Evolutionary conservation across 2,888 invertebrate species (phyloP).

Genomic region (Eilema caniola): DNA sequence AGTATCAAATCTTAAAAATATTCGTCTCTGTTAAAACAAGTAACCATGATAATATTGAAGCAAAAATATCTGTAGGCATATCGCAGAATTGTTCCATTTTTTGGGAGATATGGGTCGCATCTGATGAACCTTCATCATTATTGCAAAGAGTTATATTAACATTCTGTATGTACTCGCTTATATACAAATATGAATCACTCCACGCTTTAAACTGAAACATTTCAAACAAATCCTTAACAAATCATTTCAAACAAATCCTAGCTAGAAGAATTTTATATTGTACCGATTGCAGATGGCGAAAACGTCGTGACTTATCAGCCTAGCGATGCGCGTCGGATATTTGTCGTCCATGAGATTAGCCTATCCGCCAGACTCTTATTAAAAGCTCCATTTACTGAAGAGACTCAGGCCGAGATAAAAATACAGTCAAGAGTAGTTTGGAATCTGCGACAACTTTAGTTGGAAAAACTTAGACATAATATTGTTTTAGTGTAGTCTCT

Average conservation of each 20-base stretch:
- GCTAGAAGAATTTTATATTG: conserved; percentile 32
- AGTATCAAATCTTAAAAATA: conserved; percentile 26
- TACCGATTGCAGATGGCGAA: conserved; percentile 27
- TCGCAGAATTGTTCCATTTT: too few species aligned
- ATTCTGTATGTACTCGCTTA: too few species aligned
- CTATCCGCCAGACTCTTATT: conserved; percentile 40
- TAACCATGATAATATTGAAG: too few species aligned
- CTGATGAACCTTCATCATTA: too few species aligned
- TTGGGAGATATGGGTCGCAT: too few species aligned
- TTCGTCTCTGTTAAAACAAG: background rate
- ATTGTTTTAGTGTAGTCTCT: background rate
- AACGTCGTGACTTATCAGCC: conserved; percentile 52
- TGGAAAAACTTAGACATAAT: background rate
- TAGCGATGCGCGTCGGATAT: conserved; percentile 60
- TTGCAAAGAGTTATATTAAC: too few species aligned
- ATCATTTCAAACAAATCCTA: background rate
- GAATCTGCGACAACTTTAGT: conserved; percentile 1
- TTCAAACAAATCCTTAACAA: too few species aligned
- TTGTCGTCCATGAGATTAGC: conserved; percentile 59
- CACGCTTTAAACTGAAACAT: too few species aligned
- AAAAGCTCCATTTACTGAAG: conserved; percentile 38
- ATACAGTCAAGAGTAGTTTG: background rate
- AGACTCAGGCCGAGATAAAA: conserved; percentile 17
- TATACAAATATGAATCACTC: too few species aligned
- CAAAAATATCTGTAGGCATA: too few species aligned